Percentiles rank a stretch among this genome's conserved stretches.
Evolutionary conservation across 2,797 vertebrate species (phyloP).

Genomic region (Paguma larvata): DNA sequence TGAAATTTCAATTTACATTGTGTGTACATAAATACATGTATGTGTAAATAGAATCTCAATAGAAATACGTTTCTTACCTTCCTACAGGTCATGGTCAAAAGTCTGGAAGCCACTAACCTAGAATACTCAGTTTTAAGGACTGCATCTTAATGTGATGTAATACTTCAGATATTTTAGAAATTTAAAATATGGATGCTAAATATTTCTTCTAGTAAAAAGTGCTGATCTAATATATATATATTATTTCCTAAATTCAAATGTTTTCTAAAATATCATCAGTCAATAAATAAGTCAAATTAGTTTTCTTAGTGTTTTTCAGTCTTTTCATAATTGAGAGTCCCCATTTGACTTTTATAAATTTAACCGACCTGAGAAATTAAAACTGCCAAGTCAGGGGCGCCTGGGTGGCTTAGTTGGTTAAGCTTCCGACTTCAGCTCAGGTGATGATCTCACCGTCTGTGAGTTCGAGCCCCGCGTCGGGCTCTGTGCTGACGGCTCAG

Average conservation of each 20-base stretch:
- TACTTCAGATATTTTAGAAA: conserved; percentile 56
- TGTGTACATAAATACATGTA: not conserved
- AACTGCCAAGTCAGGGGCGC: conserved; percentile 14
- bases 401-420: too few species aligned
- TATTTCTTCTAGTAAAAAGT: conserved; percentile 57
- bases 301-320: not conserved
- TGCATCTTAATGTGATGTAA: not conserved
- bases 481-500: too few species aligned
- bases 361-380: conserved; percentile 60
- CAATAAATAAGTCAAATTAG: conserved; percentile 26
- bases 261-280: conserved; percentile 33
- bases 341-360: conserved; percentile 54
- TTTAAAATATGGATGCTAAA: conserved; percentile 45
- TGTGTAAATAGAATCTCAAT: not conserved
- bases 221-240: not conserved
- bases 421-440: too few species aligned
- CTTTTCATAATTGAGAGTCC: conserved; percentile 18
- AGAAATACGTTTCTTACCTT: not conserved
- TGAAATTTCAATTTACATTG: not conserved
- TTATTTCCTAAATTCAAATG: not conserved
- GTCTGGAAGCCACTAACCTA: not conserved
- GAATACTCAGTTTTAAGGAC: not conserved
- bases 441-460: too few species aligned
- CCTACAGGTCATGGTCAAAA: not conserved
- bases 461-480: too few species aligned